Base-by-base conservation (phyloP, 2,888 invertebrate species). In the Pammene aurita region DNA sequence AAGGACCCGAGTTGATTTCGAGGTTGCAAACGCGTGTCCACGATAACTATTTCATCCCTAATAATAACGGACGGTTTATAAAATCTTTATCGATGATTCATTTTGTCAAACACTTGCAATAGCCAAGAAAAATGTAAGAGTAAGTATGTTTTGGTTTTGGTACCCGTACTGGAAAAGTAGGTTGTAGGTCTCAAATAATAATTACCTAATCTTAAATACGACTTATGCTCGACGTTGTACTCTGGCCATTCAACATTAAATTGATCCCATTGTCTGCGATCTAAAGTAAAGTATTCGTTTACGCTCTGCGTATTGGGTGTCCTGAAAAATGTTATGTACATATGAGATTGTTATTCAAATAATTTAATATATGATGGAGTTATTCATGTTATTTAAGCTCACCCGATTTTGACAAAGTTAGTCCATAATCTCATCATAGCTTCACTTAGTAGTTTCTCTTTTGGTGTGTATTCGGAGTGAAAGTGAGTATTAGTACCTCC, bases 331-430 rank as follows among this genome's bases (percentile, higher is more conserved):
- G 11, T 13, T 26, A 18, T 13, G 41, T 42, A 16, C 13, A 48
- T 2, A 9, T 16, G 1, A 16, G 5, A 9, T 48, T 16, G 10
- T 9, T 16, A 10, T 10, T 7, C 10, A 1, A 48, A 16, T 16
- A 16, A 42, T 42, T 10, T 13, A 42, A 42, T 42, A 13, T 1
- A 42, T 42, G 9, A 42, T 42, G 42, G 26, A 26, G 26, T 18
- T 2, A 26, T 26, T 35, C 18, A 41, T 6, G 6, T 50, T 13
- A 13, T 56, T 62, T 65, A 69, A 52, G 52, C 94, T 94, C 90
- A 97, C 98, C 98, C 98, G 67, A 96, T 95, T 87, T 96, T 96
- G 2, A 97, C 97, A 80, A 98, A 98, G 89, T 98, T 98, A 71
- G 96, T 95, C 96, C 97, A 97, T 86, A 96, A 95, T 74, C 96